Percentiles rank a stretch among this genome's conserved stretches.
phyloP scores from a whole-genome alignment of 2,113 vertebrate genomes.

The Hystrix cristata region DNA sequence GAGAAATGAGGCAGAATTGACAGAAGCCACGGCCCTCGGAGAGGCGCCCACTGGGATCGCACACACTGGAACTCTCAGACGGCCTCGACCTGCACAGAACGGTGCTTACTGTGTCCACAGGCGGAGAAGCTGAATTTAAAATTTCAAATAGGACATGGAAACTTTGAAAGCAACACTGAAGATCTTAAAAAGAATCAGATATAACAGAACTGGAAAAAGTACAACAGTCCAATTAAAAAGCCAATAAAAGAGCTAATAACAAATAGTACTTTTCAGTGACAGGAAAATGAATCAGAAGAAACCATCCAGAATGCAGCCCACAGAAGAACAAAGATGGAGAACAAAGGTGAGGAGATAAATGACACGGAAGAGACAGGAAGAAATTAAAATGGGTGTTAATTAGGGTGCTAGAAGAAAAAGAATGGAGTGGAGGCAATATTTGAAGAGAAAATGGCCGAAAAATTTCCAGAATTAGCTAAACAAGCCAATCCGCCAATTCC shows the following conservation, averaged over 20 bases:
- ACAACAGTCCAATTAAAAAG: slow-evolving; percentile 11
- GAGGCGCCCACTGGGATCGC: fast-evolving
- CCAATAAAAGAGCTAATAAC: neutral
- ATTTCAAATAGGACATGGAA: slow-evolving; percentile 24
- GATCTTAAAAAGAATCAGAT: slow-evolving; percentile 20
- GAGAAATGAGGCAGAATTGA: neutral
- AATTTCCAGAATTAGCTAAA: neutral
- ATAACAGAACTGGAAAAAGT: slow-evolving; percentile 2
- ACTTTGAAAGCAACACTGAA: neutral
- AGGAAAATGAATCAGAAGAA: slow-evolving; percentile 15
- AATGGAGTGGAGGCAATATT: neutral
- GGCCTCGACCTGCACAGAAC: neutral
- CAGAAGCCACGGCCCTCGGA: neutral
- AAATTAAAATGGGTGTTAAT: neutral
- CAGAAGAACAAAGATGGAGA: neutral
- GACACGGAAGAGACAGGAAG: neutral
- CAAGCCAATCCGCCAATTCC: neutral
- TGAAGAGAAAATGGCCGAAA: neutral
- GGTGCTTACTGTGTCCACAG: neutral
- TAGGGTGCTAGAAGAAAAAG: neutral
- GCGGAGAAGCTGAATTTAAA: slow-evolving; percentile 18
- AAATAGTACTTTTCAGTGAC: neutral
- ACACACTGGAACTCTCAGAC: neutral
- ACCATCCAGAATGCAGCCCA: neutral
- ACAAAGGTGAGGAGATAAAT: neutral